These are phyloP conservation scores for Dascyllus trimaculatus DNA, from an alignment of 2,113 vertebrate species.

Conservation along the genomic window DNA sequence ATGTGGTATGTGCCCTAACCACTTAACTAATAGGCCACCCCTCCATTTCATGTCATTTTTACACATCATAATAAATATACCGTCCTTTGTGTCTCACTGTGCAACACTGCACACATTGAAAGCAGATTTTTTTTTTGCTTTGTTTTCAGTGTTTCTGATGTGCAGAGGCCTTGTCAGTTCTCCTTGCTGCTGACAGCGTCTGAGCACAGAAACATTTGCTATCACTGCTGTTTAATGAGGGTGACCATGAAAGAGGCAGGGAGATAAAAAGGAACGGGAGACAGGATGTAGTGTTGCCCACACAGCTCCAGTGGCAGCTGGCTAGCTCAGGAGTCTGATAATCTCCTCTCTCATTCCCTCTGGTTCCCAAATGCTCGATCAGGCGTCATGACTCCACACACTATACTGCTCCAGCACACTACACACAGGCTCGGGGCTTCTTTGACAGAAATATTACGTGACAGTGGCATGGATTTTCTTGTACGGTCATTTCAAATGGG, in stretches of 20 bases:
- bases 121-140: conserved; percentile 24
- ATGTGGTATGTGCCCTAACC: too few relatives aligned
- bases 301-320: conserved; percentile 73
- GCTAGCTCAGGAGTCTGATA: conserved; percentile 68
- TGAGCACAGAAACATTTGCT: conserved; percentile 32
- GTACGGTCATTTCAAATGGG: not conserved
- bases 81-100: not conserved
- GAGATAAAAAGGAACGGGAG: conserved; percentile 49
- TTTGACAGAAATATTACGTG: conserved; percentile 14
- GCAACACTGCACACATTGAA: not conserved
- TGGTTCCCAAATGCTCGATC: conserved; percentile 56
- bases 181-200: conserved; percentile 31
- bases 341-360: conserved; percentile 67
- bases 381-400: conserved; percentile 46
- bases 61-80: not conserved
- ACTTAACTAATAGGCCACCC: too few relatives aligned
- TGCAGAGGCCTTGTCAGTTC: conserved; percentile 26
- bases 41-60: not conserved
- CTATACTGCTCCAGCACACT: conserved; percentile 20
- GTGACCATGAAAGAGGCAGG: conserved; percentile 56
- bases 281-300: conserved; percentile 51
- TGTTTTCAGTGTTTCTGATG: conserved; percentile 14
- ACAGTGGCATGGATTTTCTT: not conserved
- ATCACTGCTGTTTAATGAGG: conserved; percentile 59
- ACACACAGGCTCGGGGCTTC: conserved; percentile 5